Conservation (phyloP, 2,888 invertebrate species). For the Drosophila colorata region DNA sequence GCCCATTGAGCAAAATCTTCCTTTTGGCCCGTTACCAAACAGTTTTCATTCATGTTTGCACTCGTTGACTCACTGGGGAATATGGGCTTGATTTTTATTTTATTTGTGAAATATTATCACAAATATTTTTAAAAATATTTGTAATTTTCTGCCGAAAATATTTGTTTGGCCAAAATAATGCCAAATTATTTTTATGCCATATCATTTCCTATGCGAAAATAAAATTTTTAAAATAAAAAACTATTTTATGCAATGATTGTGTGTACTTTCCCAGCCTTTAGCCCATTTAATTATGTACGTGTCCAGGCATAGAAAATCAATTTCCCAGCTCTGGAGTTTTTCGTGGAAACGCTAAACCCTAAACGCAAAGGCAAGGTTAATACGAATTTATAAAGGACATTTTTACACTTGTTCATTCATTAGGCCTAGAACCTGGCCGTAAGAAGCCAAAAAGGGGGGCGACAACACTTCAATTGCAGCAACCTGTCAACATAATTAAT, state of each 20-base stretch:
- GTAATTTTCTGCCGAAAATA: constrained; percentile 69
- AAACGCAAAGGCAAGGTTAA: constrained; percentile 46
- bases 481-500: constrained; percentile 79
- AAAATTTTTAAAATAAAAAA: constrained; percentile 19
- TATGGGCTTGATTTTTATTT: constrained; percentile 24
- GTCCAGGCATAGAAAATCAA: constrained; percentile 27
- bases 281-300: constrained; percentile 43
- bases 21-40: constrained; percentile 36
- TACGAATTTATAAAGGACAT: constrained; percentile 39
- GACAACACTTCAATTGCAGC: constrained; percentile 52
- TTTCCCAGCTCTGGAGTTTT: constrained; percentile 27
- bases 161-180: constrained; percentile 42
- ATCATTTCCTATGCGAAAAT: constrained; percentile 71
- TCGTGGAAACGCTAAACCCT: constrained; percentile 40
- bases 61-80: constrained; percentile 41
- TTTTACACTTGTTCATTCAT: constrained; percentile 41
- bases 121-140: constrained; percentile 46
- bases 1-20: constrained; percentile 47
- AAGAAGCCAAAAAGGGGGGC: neutral
- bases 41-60: constrained; percentile 54
- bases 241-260: constrained; percentile 60
- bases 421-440: constrained; percentile 18
- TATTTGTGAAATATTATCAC: constrained; percentile 36
- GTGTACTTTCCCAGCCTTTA: constrained; percentile 26
- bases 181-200: constrained; percentile 34